Conservation (phyloP, 2,113 vertebrate genomes). For the Epinephelus moara region DNA sequence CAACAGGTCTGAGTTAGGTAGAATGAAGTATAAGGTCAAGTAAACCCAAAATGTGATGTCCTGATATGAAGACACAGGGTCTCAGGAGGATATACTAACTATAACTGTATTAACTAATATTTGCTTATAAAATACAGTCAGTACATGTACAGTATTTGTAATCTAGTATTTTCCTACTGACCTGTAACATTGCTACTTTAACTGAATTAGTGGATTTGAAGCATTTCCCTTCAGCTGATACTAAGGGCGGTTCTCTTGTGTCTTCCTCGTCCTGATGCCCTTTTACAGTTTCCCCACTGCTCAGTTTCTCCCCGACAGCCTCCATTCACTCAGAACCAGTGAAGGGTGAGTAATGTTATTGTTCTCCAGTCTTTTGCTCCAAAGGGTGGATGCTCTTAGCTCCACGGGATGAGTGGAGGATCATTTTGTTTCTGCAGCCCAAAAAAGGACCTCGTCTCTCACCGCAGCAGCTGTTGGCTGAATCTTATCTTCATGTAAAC, state of each 20-base stretch:
- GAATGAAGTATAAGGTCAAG: too few relatives aligned
- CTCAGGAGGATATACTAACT: too few relatives aligned
- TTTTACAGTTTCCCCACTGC: constrained; percentile 52
- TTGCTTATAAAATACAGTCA: background rate
- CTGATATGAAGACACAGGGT: too few relatives aligned
- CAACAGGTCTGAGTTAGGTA: too few relatives aligned
- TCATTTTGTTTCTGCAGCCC: background rate
- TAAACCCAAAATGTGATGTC: too few relatives aligned
- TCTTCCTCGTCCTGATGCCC: background rate
- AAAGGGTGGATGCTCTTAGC: constrained; percentile 23
- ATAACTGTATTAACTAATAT: background rate
- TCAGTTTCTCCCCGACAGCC: constrained; percentile 26
- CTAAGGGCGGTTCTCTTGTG: background rate
- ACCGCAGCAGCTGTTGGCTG: background rate
- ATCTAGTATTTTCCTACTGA: background rate
- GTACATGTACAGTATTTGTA: background rate
- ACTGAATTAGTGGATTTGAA: background rate
- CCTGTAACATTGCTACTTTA: background rate
- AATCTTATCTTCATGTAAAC: background rate
- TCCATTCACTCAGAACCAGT: constrained; percentile 41
- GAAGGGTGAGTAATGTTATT: constrained; percentile 70
- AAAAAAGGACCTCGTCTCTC: background rate
- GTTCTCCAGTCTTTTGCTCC: constrained; percentile 56
- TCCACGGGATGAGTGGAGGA: constrained; percentile 3
- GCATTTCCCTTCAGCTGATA: background rate